Base-by-base conservation (phyloP, 2,888 invertebrate species). In the Dolomedes plantarius region DNA sequence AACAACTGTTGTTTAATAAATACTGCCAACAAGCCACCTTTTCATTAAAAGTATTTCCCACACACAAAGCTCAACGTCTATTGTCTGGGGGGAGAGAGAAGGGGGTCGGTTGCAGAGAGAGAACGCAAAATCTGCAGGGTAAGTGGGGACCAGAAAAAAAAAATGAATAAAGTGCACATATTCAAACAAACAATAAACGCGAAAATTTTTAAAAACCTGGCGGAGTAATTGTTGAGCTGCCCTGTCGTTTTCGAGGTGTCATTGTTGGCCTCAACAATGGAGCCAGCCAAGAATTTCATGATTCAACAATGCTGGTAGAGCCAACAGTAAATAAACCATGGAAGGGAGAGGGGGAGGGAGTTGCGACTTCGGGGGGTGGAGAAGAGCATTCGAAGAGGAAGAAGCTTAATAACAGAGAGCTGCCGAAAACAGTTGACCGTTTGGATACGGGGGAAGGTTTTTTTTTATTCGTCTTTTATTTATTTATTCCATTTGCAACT, bases 1-100 rank as follows among this genome's bases (percentile, higher is more conserved):
- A 85, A 77, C 83, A 85, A 85, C 83, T 85, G 83, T 83, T 83
- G 77, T 77, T 85, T 85, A 73, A 73, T 77, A 77, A 85, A 85
- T 68, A 68, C 83, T 36, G 56, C 69, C 69, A 82, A 82, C 81
- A 82, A 77, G 72, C 5, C 31, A 50, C 50, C 28, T 46, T 36
- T 77, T 77, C 65, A 69, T 71, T 72, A 67, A 68, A 68, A 56
- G n/a, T 56, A 56, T 23, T 73, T 32, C 67, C 67, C 65, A 16
- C 56, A 13, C 11, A 82, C 39, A 75, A 74, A 56, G 31, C 39
- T 39, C 3, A n/a, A 19, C 19, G 56, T 56, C 23, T 46, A 46
- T 56, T 56, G 23, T 29, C 29, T n/a, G 64, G 11, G 62, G 64
- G 31, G n/a, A n/a, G n/a, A n/a, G n/a, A n/a, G n/a, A n/a, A 32